Evolutionary conservation across 2,888 invertebrate genomes (phyloP).

Genomic region (Tyria jacobaeae): DNA sequence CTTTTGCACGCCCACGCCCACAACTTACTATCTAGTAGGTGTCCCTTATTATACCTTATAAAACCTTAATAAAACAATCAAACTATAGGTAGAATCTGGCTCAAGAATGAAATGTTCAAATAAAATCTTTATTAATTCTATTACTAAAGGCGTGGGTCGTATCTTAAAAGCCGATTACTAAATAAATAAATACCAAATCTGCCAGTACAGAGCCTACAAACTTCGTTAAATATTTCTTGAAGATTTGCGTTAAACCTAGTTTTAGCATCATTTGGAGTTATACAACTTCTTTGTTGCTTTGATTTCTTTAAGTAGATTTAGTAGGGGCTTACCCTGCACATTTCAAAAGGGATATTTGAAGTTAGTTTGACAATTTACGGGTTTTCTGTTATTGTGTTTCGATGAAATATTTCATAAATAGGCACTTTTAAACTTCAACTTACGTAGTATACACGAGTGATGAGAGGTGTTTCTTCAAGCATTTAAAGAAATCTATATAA

Average conservation of each 20-base stretch:
- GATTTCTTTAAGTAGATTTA: neutral
- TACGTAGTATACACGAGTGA: no score
- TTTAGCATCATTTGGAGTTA: neutral
- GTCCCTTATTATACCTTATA: no score
- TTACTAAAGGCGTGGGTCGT: constrained; percentile 23
- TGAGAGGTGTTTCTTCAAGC: no score
- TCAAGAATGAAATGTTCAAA: constrained; percentile 1
- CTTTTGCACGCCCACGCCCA: no score
- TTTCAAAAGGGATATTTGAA: neutral
- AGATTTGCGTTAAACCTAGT: constrained; percentile 11
- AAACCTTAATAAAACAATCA: no score
- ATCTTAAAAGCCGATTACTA: constrained; percentile 21
- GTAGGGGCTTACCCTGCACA: neutral
- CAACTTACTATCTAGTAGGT: no score
- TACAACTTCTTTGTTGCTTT: neutral
- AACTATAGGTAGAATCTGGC: no score
- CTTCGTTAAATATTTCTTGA: constrained; percentile 16
- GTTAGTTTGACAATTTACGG: neutral
- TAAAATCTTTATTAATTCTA: constrained; percentile 25
- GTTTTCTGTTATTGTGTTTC: no score
- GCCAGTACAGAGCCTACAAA: constrained; percentile 14
- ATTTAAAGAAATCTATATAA: no score
- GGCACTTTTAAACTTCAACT: no score
- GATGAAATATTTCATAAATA: no score
- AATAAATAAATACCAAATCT: constrained; percentile 21